These are phyloP conservation scores for Alcis repandata DNA, from an alignment of 2,888 invertebrate species.

Conservation along the genomic window DNA sequence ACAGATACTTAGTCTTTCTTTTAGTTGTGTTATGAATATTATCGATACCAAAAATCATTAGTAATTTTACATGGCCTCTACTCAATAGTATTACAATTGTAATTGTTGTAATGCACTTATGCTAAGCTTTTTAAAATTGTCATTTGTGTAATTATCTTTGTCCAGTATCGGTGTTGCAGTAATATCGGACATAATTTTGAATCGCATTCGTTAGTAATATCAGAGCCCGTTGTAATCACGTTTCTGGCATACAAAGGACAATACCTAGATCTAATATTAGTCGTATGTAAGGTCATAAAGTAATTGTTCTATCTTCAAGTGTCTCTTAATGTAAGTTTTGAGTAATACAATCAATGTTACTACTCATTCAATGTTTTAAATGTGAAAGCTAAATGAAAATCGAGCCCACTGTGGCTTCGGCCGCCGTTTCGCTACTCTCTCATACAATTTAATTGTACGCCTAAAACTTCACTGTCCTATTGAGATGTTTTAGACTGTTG, in stretches of 20 bases:
- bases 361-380: slow-evolving; percentile 67
- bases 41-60: slow-evolving; percentile 72
- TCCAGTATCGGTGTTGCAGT: slow-evolving; percentile 74
- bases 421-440: slow-evolving; percentile 50
- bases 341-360: slow-evolving; percentile 76
- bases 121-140: slow-evolving; percentile 65
- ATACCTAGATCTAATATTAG: slow-evolving; percentile 87
- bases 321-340: slow-evolving; percentile 83
- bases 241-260: slow-evolving; percentile 86
- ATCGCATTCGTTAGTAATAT: slow-evolving; percentile 42
- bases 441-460: slow-evolving; percentile 56
- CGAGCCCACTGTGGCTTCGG: slow-evolving; percentile 37
- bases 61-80: slow-evolving; percentile 71
- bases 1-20: slow-evolving; percentile 38
- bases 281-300: slow-evolving; percentile 83
- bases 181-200: slow-evolving; percentile 67
- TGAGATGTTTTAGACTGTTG: slow-evolving; percentile 67
- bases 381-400: slow-evolving; percentile 50
- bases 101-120: slow-evolving; percentile 71
- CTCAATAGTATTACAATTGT: slow-evolving; percentile 67
- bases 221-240: slow-evolving; percentile 77
- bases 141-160: slow-evolving; percentile 54
- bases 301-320: slow-evolving; percentile 86
- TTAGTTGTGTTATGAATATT: slow-evolving; percentile 52
- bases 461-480: slow-evolving; percentile 59